Base-by-base conservation (phyloP, 2,888 invertebrate species). In the Apamea sordens region DNA sequence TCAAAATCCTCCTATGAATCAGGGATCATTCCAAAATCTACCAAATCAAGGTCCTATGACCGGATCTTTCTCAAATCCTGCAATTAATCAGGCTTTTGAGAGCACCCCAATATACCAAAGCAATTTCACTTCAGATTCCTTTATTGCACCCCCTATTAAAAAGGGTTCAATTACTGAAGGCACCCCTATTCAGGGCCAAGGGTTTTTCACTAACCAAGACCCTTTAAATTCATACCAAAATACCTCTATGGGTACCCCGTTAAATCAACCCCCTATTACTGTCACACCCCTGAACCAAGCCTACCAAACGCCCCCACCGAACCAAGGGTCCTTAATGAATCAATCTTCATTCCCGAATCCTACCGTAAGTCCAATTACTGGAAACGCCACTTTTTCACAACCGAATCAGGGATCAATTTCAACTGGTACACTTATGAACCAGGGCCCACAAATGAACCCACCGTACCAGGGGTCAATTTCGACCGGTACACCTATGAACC, bases 111-210 rank as follows among this genome's bases (percentile, higher is more conserved):
- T 87, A 63, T 80, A 69, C 69, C 86, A 87, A 71, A 78, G 64
- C 28, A 77, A 75, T 47, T 86, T 64, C 8, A 82, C 64, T 24
- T 79, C 86, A 15, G 86, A 86, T n/a, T 73, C 82, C 1, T 78
- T 47, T 24, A 82, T 82, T 64, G 36, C 82, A 65, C 64, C 70
- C 32, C 80, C 84, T 24, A 21, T 74, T 1, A 85, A 79, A 69
- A 85, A 85, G 53, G 85, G 85, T 1, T 84, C 84, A 0, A 85
- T 84, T 1, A 85, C 81, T 13, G 81, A 77, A 74, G 84, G 84
- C 0, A 85, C 85, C 6, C 84, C 84, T 3, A 61, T 74, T 1
- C 84, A 84, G 18, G 61, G 71, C 0, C 85, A 84, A 63, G 65
- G 63, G 3, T 84, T 78, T 41, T 82, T 71, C 21, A n/a, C 36